phyloP scores from a whole-genome alignment of 2,113 vertebrate species.

The Alexandromys fortis region DNA sequence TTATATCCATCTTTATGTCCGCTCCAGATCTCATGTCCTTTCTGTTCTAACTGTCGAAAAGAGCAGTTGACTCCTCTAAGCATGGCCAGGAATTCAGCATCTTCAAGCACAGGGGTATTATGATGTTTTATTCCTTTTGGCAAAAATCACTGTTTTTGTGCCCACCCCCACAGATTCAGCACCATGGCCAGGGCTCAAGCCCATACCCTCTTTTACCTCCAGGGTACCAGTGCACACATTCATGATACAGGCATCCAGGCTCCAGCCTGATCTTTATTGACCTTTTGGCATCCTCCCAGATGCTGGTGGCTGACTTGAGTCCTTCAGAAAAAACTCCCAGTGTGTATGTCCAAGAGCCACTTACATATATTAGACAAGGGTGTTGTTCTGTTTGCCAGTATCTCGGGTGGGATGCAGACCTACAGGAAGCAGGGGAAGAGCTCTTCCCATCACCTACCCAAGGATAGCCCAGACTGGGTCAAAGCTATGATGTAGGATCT shows the following conservation, averaged over 20 bases:
- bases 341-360: background rate
- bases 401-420: background rate
- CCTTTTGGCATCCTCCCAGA: background rate
- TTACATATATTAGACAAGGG: background rate
- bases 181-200: conserved; percentile 72
- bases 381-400: background rate
- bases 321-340: background rate
- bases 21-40: background rate
- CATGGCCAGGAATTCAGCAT: background rate
- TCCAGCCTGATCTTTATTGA: background rate
- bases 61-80: background rate
- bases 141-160: background rate
- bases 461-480: background rate
- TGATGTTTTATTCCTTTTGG: background rate
- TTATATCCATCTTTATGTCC: background rate
- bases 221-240: background rate
- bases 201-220: too few relatives aligned
- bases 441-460: background rate
- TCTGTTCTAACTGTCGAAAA: background rate
- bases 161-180: conserved; percentile 55
- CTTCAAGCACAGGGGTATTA: background rate
- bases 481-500: background rate
- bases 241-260: background rate
- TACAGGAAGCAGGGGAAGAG: background rate
- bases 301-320: background rate